Conservation (phyloP, 2,113 vertebrate species). For the Axis porcinus region DNA sequence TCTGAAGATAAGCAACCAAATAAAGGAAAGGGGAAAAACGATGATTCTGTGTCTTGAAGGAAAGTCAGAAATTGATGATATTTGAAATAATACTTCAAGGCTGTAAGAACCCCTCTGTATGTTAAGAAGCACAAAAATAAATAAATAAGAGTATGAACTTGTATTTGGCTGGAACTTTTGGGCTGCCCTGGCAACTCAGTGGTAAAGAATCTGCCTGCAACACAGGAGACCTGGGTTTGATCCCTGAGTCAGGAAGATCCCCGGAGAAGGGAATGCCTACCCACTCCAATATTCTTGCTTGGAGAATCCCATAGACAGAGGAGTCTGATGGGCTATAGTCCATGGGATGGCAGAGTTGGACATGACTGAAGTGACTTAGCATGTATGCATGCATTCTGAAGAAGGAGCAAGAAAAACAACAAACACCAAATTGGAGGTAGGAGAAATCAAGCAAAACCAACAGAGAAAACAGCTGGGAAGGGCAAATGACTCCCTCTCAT, state of each 20-base stretch:
- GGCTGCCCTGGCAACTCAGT: neutral
- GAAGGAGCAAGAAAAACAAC: neutral
- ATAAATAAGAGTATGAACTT: neutral
- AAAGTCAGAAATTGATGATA: neutral
- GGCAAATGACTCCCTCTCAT: neutral
- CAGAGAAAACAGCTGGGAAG: neutral
- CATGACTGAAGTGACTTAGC: neutral
- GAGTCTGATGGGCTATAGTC: neutral
- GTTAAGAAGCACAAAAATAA: neutral
- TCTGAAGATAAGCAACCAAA: neutral
- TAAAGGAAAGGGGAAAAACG: neutral
- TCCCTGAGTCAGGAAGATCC: neutral
- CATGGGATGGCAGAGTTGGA: neutral
- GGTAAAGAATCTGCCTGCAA: neutral
- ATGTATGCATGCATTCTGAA: accelerated
- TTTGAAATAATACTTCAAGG: neutral
- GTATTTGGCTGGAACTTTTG: neutral
- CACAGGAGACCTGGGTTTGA: neutral
- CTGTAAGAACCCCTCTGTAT: neutral
- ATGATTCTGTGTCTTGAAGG: neutral
- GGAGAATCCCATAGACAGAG: neutral
- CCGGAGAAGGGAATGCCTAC: neutral
- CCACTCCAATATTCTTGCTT: neutral
- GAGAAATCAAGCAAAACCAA: neutral
- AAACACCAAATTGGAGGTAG: neutral